These are phyloP conservation scores for Ericerus pela DNA, from an alignment of 1,140 invertebrate genomes.

Conservation along the genomic window DNA sequence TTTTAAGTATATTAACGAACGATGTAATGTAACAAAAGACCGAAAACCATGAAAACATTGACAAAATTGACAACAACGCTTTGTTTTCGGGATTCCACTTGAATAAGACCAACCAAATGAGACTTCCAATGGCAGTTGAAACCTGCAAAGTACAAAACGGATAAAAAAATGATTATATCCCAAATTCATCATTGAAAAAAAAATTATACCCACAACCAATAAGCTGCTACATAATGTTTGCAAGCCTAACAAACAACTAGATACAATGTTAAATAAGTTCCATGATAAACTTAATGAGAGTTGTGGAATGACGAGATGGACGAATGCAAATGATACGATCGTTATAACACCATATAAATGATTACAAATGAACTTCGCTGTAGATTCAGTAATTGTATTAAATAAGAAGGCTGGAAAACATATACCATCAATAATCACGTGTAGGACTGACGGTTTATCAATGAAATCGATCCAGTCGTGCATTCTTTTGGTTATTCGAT, in stretches of 20 bases:
- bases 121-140: not conserved
- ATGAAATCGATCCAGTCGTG: constrained; percentile 34
- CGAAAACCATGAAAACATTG: not conserved
- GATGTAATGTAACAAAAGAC: not conserved
- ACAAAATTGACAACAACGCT: not conserved
- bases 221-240: constrained; percentile 20
- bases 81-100: not conserved
- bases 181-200: not conserved
- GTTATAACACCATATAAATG: constrained; percentile 32
- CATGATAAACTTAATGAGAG: constrained; percentile 29
- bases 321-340: constrained; percentile 26
- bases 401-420: constrained; percentile 51
- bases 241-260: constrained; percentile 25
- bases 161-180: not conserved
- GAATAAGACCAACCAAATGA: not conserved
- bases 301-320: constrained; percentile 39
- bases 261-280: constrained; percentile 27
- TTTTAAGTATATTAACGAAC: not conserved
- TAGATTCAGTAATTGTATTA: constrained; percentile 49
- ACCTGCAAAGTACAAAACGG: not conserved
- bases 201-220: constrained; percentile 21
- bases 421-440: constrained; percentile 30
- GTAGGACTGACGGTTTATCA: constrained; percentile 39
- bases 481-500: constrained; percentile 48
- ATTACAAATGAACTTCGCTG: constrained; percentile 45